These are phyloP conservation scores for Drepanosiphum platanoidis DNA, from an alignment of 2,888 invertebrate species.

Conservation along the genomic window DNA sequence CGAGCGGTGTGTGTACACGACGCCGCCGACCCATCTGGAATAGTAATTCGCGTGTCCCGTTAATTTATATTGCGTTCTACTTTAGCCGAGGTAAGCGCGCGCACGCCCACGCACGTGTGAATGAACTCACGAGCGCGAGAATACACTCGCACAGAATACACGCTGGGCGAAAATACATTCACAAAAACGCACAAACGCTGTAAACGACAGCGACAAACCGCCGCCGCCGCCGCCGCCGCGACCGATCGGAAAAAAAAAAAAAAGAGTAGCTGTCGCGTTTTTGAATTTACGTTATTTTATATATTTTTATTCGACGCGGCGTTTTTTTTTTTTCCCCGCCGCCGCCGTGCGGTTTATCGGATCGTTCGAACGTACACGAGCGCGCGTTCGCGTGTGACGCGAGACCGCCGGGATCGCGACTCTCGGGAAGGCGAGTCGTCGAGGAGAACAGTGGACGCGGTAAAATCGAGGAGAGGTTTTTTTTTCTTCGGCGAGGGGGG, in stretches of 20 bases:
- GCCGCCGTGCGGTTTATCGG: too few species aligned
- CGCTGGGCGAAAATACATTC: background rate
- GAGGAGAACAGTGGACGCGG: too few species aligned
- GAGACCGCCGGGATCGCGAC: too few species aligned
- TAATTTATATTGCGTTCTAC: slow-evolving; percentile 46
- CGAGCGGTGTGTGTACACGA: background rate
- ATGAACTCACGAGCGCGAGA: background rate
- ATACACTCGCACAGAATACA: background rate
- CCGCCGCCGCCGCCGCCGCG: background rate
- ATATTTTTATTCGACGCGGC: too few species aligned
- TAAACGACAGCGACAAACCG: background rate
- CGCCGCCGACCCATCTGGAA: slow-evolving; percentile 51
- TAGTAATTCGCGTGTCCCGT: slow-evolving; percentile 55
- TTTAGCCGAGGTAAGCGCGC: background rate
- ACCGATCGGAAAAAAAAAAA: background rate
- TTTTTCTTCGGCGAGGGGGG: too few species aligned
- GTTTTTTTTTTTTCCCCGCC: too few species aligned
- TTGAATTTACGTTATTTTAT: slow-evolving; percentile 6
- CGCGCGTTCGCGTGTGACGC: too few species aligned
- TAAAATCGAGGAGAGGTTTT: too few species aligned
- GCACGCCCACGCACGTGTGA: background rate
- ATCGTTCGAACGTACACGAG: too few species aligned
- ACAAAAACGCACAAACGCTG: background rate
- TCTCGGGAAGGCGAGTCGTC: too few species aligned
- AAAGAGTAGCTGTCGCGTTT: slow-evolving; percentile 7